Percentiles rank a stretch among this genome's conserved stretches.
These are phyloP conservation scores for Daboia siamensis DNA, from an alignment of 2,113 vertebrate genomes.

Conservation along the genomic window DNA sequence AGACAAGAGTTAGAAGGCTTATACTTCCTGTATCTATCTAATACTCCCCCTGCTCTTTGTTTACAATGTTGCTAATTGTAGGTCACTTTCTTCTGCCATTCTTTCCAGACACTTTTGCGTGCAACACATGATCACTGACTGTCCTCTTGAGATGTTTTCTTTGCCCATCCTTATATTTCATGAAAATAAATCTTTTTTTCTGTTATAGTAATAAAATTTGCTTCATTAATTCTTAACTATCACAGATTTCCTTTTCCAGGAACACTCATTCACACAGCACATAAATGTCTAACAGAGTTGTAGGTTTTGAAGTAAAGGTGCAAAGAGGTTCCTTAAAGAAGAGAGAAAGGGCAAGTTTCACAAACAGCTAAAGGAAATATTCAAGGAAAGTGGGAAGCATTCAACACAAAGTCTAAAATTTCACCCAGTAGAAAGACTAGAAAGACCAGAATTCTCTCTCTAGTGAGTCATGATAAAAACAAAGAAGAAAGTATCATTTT, in stretches of 20 bases:
- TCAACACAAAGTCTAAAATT: not conserved
- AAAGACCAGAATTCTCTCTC: not conserved
- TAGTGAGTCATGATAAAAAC: not conserved
- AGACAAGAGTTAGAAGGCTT: not conserved
- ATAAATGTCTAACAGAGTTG: not conserved
- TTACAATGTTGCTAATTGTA: not conserved
- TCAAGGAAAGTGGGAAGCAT: not conserved
- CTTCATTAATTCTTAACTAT: not conserved
- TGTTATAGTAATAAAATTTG: not conserved
- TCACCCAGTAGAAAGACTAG: not conserved
- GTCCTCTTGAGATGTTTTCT: not conserved
- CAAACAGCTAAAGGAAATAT: not conserved
- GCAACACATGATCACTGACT: not conserved
- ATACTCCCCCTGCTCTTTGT: not conserved
- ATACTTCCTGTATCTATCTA: not conserved
- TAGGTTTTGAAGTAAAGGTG: not conserved
- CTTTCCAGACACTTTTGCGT: not conserved
- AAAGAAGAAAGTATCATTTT: not conserved
- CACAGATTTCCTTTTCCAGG: not conserved
- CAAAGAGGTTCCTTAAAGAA: not conserved
- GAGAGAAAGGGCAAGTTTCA: not conserved
- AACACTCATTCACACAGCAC: not conserved
- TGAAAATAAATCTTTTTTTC: not conserved
- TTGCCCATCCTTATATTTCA: not conserved
- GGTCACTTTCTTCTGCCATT: not conserved